Conservation (phyloP, 1,140 invertebrate genomes). For the Araneus ventricosus region DNA sequence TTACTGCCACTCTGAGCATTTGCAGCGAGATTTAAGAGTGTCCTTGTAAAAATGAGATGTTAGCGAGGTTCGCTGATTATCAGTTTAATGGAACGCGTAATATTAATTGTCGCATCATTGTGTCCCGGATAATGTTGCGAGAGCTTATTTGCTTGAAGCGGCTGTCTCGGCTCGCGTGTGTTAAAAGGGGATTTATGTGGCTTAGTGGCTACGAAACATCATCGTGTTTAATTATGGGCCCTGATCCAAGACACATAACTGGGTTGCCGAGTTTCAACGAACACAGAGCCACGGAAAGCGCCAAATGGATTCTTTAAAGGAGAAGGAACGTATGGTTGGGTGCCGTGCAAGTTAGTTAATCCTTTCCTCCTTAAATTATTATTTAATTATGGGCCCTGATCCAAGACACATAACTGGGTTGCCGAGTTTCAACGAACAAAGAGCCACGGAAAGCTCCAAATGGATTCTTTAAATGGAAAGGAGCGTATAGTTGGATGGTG, state of each 20-base stretch:
- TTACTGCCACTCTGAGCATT: neutral
- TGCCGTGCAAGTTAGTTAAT: too few species aligned
- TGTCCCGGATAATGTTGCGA: slow-evolving; percentile 53
- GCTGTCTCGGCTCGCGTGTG: neutral
- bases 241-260: neutral
- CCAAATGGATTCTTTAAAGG: neutral
- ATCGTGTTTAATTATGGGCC: slow-evolving; percentile 52
- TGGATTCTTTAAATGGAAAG: too few species aligned
- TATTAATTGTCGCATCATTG: slow-evolving; percentile 60
- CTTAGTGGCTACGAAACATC: slow-evolving; percentile 49
- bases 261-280: slow-evolving; percentile 3
- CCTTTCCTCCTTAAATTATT: too few species aligned
- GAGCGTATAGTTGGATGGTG: too few species aligned
- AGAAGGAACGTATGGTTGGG: too few species aligned
- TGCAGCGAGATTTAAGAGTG: neutral
- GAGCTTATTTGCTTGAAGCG: slow-evolving; percentile 49
- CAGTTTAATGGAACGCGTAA: slow-evolving; percentile 60
- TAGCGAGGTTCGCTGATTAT: slow-evolving; percentile 33
- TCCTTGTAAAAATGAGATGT: slow-evolving; percentile 16
- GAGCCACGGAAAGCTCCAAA: neutral
- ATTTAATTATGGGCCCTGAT: slow-evolving; percentile 54
- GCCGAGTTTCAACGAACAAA: neutral
- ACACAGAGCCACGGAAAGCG: neutral
- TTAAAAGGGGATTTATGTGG: slow-evolving; percentile 61
- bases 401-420: slow-evolving; percentile 12